Evolutionary conservation across 2,797 vertebrate species (phyloP).

Genomic region (Chaunax sp.): DNA sequence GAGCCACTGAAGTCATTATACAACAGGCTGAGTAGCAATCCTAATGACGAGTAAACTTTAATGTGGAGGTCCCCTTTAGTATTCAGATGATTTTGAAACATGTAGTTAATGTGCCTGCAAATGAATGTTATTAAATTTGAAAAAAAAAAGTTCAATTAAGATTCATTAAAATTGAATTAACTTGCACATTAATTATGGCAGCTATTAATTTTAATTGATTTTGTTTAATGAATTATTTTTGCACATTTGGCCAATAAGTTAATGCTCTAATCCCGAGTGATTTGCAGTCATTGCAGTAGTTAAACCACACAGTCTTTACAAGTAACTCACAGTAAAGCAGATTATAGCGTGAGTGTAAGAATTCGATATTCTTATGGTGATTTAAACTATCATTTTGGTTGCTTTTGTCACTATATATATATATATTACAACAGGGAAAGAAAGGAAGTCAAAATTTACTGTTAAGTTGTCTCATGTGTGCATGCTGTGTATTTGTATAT

Average conservation of each 20-base stretch:
- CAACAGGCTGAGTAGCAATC: not conserved
- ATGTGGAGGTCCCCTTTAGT: not conserved
- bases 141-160: constrained; percentile 18
- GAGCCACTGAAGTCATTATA: not conserved
- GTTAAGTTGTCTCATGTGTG: not conserved
- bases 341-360: no score
- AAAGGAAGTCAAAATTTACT: not conserved
- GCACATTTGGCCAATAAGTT: constrained; percentile 29
- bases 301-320: constrained; percentile 18
- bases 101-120: constrained; percentile 24
- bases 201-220: constrained; percentile 18
- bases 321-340: not conserved
- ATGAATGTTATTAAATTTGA: constrained; percentile 31
- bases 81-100: constrained; percentile 16
- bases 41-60: not conserved
- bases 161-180: constrained; percentile 44
- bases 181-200: constrained; percentile 42
- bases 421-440: not conserved
- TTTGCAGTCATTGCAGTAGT: constrained; percentile 14
- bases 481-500: constrained; percentile 22
- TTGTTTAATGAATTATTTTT: constrained; percentile 42
- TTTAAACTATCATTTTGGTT: not conserved
- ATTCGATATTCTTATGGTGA: no score
- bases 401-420: not conserved
- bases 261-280: constrained; percentile 39